A percentile compares a stretch with the other conserved stretches of the same genome.
phyloP scores from a whole-genome alignment of 2,113 vertebrate species.

The Numida meleagris region DNA sequence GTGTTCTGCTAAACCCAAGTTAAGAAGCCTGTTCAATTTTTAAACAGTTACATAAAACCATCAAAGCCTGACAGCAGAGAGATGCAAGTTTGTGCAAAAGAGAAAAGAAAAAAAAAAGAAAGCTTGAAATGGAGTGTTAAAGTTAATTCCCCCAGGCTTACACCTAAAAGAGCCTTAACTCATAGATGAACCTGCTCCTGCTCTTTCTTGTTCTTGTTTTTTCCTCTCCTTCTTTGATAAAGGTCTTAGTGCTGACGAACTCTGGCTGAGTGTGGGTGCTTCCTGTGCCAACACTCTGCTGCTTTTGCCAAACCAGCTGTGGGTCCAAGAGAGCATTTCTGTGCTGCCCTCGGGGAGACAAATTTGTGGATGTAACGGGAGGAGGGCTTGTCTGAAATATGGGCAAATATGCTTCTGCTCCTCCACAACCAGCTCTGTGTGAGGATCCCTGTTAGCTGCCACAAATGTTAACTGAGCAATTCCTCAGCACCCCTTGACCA shows the following conservation, averaged over 20 bases:
- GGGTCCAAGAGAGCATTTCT: not conserved
- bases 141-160: constrained; percentile 62
- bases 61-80: constrained; percentile 69
- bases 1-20: constrained; percentile 66
- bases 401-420: not conserved
- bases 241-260: not conserved
- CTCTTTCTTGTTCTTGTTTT: not conserved
- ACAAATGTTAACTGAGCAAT: not conserved
- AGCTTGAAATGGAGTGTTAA: constrained; percentile 55
- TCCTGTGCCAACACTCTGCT: not conserved
- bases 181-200: not conserved
- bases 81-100: constrained; percentile 51
- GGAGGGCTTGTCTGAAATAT: not conserved
- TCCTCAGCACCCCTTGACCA: not conserved
- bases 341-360: not conserved
- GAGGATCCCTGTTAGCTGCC: not conserved
- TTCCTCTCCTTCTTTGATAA: not conserved
- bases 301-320: not conserved
- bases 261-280: not conserved
- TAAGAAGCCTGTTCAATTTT: constrained; percentile 78
- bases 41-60: constrained; percentile 79
- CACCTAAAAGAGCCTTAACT: constrained; percentile 53
- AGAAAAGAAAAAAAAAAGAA: constrained; percentile 11
- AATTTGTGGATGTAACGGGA: not conserved
- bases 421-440: not conserved